Evolutionary conservation across 2,113 vertebrate genomes (phyloP), one percentile per base, ranked within the genome.

Genomic region (Toxotes jaculatrix): DNA sequence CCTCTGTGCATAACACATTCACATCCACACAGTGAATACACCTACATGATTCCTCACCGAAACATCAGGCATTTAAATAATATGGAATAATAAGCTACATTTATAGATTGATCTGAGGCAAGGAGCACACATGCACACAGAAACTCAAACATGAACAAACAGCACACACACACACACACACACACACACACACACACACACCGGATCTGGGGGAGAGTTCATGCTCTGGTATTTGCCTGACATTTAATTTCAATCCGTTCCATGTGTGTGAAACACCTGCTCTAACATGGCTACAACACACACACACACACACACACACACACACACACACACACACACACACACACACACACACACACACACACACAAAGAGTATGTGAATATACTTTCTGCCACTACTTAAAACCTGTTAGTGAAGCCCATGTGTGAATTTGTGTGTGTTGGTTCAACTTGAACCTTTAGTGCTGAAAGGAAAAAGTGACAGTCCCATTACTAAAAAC

Each of bases 171-270:
- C 57, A 65, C 42, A 38, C 36, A 38, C 36, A 38, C 36, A 38
- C 36, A 77, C 47, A 69, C 38, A 57, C 60, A 67, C 40, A 53
- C 60, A 45, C 23, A 56, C 40, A 9, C 56, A 78, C 31, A 47
- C 19, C 3, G 3, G 42, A 56, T 11, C 19, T 55, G 9, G 63
- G n/a, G 32, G 1, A 76, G 47, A 83, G 90, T 84, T 86, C 92
- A 90, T 62, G 63, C 67, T 84, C 77, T 91, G 90, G 80, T 91
- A 92, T 93, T 94, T 92, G 34, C 64, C 47, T 93, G 90, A 91
- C 86, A 93, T 94, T 93, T 90, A 59, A 79, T 79, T 81, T 86
- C 53, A 77, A 61, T 84, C 53, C 14, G 1, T 53, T 45, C 11
- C 80, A 79, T 74, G 64, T 85, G 59, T 85, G 60, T 77, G 61